phyloP scores from a whole-genome alignment of 2,797 vertebrate genomes.

The Siniperca undulata region DNA sequence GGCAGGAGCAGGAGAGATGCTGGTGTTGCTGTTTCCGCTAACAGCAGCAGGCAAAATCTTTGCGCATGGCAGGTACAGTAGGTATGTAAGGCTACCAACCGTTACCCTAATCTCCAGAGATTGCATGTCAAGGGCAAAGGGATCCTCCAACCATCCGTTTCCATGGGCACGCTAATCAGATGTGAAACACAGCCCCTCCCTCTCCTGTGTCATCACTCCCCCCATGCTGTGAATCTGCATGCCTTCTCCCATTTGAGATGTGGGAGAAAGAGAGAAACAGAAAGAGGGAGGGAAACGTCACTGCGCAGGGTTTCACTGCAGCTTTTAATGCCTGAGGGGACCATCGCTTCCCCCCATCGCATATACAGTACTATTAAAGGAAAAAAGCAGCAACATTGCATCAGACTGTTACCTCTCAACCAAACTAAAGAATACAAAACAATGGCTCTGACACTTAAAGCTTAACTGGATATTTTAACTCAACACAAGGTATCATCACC shows the following conservation, averaged over 20 bases:
- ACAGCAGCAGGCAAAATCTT: slow-evolving; percentile 54
- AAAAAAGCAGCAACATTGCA: slow-evolving; percentile 73
- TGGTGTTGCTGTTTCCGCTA: slow-evolving; percentile 59
- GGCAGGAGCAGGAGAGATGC: slow-evolving; percentile 48
- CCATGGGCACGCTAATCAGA: slow-evolving; percentile 84
- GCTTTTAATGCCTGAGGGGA: slow-evolving; percentile 73
- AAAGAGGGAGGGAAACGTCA: slow-evolving; percentile 62
- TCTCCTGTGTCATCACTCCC: slow-evolving; percentile 69
- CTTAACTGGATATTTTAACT: not conserved
- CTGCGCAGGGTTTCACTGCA: slow-evolving; percentile 70
- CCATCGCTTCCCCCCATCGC: slow-evolving; percentile 57
- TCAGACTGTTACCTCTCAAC: slow-evolving; percentile 61
- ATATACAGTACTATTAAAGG: slow-evolving; percentile 67
- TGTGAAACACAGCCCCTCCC: slow-evolving; percentile 77
- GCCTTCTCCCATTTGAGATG: slow-evolving; percentile 72
- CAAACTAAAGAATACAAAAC: slow-evolving; percentile 43
- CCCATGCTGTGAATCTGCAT: slow-evolving; percentile 77
- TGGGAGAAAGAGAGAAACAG: slow-evolving; percentile 64
- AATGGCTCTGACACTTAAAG: slow-evolving; percentile 27
- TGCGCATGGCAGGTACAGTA: slow-evolving; percentile 66
- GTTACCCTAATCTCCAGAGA: slow-evolving; percentile 77
- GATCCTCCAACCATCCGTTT: slow-evolving; percentile 81
- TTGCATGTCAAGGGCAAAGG: slow-evolving; percentile 80
- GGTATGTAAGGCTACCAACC: slow-evolving; percentile 73
- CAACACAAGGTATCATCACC: not conserved